Percentiles rank a stretch among this genome's conserved stretches.
Evolutionary conservation across 2,888 invertebrate species (phyloP).

Genomic region (Criorhina ranunculi): DNA sequence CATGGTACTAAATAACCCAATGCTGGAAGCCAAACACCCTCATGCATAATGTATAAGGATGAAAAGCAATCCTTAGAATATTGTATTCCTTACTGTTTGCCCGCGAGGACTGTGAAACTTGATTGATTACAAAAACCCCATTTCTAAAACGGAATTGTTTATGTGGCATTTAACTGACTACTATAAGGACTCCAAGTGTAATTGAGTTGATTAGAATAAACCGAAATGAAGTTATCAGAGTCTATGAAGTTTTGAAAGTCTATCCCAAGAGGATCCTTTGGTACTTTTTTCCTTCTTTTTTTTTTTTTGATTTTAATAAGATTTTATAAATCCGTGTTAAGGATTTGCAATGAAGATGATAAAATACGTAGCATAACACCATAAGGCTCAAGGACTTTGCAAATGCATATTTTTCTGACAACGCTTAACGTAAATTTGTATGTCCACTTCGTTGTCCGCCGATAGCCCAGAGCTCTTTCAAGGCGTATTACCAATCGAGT

Average conservation of each 20-base stretch:
- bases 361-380: too few species aligned
- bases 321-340: too few species aligned
- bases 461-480: too few species aligned
- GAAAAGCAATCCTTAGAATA: constrained; percentile 63
- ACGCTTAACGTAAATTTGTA: too few species aligned
- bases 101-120: constrained; percentile 69
- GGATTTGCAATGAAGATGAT: too few species aligned
- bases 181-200: constrained; percentile 53
- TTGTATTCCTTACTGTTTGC: constrained; percentile 50
- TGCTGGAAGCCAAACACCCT: constrained; percentile 60
- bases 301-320: constrained; percentile 1
- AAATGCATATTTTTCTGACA: too few species aligned
- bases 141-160: constrained; percentile 70
- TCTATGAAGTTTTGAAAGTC: constrained; percentile 14
- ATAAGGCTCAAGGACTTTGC: too few species aligned
- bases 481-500: too few species aligned
- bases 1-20: constrained; percentile 11
- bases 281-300: too few species aligned
- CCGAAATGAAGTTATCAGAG: constrained; percentile 51
- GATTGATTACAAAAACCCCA: constrained; percentile 71
- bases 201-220: constrained; percentile 67
- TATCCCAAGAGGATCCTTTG: not conserved
- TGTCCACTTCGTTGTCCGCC: too few species aligned
- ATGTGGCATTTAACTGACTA: constrained; percentile 67
- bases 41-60: constrained; percentile 72